Base-by-base conservation (phyloP, 2,113 vertebrate genomes). In the Percina caprodes region DNA sequence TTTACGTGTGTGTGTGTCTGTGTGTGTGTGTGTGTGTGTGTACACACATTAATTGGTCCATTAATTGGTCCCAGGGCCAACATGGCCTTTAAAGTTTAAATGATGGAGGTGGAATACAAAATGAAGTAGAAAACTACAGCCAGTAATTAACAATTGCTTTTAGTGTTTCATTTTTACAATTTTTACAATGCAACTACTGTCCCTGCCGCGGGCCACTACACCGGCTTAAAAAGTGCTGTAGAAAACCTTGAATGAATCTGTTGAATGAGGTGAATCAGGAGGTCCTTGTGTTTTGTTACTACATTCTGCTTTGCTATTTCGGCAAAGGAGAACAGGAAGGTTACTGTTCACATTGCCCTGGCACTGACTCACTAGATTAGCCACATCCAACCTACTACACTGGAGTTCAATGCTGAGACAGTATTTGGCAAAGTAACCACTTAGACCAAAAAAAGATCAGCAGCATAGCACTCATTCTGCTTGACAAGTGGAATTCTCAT, bases 61-160 rank as follows among this genome's bases (percentile, higher is more conserved):
- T 51, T 24, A 89, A 86, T 73, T 75, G 69, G 66, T 77, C 55
- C 21, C 21, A 66, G 24, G 61, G 66, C 61, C 68, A 70, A 61
- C 51, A 59, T 18, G 26, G 30, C 77, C 51, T 86, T 92, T 60
- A 74, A 84, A 87, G 80, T 82, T 91, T 51, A 88, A 79, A 82
- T 62, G 11, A 63, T 70, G 58, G 79, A 21, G 14, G 23, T 35
- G 68, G 74, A 90, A 83, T 83, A 18, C 3, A 8, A 78, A 88
- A 74, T 33, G 59, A 83, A 60, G 55, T 45, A 60, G 18, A 16
- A 69, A 67, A 86, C 63, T 49, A 30, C 60, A 60, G 77, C 16
- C 33, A 48, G 26, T 84, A 69, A 84, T 84, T 74, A 79, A 54
- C 16, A 56, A 24, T 6, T 63, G n/a, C 54, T 79, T 78, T 80